Evolutionary conservation across 2,888 invertebrate genomes (phyloP).

Genomic region (Trachelus troglodyta): DNA sequence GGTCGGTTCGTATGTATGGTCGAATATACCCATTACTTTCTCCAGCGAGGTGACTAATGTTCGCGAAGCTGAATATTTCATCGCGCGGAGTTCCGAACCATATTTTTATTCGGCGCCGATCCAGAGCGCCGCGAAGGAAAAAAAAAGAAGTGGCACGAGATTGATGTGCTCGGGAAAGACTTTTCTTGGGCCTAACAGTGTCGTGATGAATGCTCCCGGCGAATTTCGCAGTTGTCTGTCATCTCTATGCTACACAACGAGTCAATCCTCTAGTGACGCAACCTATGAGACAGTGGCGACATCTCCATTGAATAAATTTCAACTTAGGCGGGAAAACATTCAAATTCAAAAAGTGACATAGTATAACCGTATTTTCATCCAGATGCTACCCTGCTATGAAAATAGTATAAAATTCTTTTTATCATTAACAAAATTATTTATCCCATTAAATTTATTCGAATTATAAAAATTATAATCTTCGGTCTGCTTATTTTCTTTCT

Average conservation of each 20-base stretch:
- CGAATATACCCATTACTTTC: slow-evolving; percentile 2
- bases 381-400: not conserved
- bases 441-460: too few species aligned
- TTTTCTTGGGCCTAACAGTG: not conserved
- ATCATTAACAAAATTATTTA: not conserved
- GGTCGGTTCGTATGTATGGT: not conserved
- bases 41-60: slow-evolving; percentile 6
- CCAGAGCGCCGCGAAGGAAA: not conserved
- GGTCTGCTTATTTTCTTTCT: too few species aligned
- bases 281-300: not conserved
- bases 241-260: not conserved
- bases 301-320: not conserved
- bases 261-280: not conserved
- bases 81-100: slow-evolving; percentile 6
- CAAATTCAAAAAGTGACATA: not conserved
- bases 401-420: not conserved
- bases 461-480: too few species aligned
- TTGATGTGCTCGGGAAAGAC: not conserved
- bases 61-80: slow-evolving; percentile 8
- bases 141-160: not conserved
- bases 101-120: not conserved
- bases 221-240: not conserved
- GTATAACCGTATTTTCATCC: not conserved
- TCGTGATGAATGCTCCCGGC: slow-evolving; percentile 3
- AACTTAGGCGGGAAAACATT: not conserved